A percentile compares a stretch with the other conserved stretches of the same genome.
Evolutionary conservation across 1,140 invertebrate genomes (phyloP).

Genomic region (Cylas formicarius): DNA sequence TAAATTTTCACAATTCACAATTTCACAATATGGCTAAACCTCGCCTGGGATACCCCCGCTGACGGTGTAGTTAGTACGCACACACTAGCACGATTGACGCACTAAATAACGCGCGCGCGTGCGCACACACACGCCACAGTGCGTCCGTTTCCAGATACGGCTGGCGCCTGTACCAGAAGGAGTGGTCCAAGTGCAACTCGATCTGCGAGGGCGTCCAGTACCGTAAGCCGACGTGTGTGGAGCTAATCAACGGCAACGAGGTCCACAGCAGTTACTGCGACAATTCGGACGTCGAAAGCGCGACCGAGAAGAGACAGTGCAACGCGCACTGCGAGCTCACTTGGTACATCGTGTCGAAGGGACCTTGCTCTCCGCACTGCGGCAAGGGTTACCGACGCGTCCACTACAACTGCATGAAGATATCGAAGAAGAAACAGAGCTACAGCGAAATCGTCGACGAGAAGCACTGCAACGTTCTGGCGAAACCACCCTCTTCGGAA

Average conservation of each 20-base stretch:
- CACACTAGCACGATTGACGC: too few relatives aligned
- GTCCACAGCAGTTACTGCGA: slow-evolving; percentile 28
- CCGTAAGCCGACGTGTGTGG: slow-evolving; percentile 30
- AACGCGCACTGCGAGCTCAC: slow-evolving; percentile 36
- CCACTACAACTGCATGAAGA: slow-evolving; percentile 33
- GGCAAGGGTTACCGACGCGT: slow-evolving; percentile 33
- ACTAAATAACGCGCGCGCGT: too few relatives aligned
- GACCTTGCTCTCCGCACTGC: slow-evolving; percentile 35
- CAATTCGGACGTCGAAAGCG: slow-evolving; percentile 21
- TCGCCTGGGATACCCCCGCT: too few relatives aligned
- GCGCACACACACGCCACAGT: too few relatives aligned
- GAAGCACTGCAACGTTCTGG: slow-evolving; percentile 44
- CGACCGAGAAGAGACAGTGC: slow-evolving; percentile 32
- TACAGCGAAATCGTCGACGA: slow-evolving; percentile 41
- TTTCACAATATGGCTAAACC: too few relatives aligned
- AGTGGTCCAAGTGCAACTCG: slow-evolving; percentile 54
- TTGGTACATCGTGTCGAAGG: slow-evolving; percentile 30
- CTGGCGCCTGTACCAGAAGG: slow-evolving; percentile 51
- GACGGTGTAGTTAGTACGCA: too few relatives aligned
- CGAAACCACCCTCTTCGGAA: slow-evolving; percentile 48
- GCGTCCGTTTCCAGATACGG: slow-evolving; percentile 38
- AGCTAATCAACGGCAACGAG: slow-evolving; percentile 23
- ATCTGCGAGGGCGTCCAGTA: slow-evolving; percentile 49
- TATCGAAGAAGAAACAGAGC: slow-evolving; percentile 27
- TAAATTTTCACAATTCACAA: too few relatives aligned